Percentiles rank a stretch among this genome's conserved stretches.
Evolutionary conservation across 2,888 invertebrate genomes (phyloP).

Genomic region (Hyposoter dolosus): DNA sequence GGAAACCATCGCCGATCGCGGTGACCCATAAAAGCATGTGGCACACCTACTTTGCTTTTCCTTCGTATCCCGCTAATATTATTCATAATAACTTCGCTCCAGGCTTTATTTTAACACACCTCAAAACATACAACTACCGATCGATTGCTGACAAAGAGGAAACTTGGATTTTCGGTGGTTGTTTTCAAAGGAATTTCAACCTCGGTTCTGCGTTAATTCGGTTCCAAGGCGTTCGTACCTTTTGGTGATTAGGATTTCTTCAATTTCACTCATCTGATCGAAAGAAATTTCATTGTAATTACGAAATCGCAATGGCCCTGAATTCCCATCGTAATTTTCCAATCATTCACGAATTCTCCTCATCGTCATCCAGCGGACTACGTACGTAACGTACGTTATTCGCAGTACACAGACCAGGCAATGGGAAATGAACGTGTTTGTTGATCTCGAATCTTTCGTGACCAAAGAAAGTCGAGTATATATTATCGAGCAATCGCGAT

Average conservation of each 20-base stretch:
- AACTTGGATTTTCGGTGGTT: background rate
- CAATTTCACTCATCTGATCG: too few species aligned
- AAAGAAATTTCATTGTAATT: background rate
- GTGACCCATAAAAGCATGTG: conserved; percentile 70
- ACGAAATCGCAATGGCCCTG: background rate
- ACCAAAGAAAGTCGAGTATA: conserved; percentile 64
- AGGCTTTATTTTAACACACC: background rate
- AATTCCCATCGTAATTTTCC: background rate
- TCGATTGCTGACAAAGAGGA: background rate
- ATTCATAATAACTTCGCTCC: conserved; percentile 13
- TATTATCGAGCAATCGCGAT: conserved; percentile 27
- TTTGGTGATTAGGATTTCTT: too few species aligned
- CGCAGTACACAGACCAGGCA: background rate
- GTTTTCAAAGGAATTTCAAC: background rate
- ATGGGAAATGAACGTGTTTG: conserved; percentile 2
- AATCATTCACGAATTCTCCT: background rate
- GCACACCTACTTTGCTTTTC: conserved; percentile 62
- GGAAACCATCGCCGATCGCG: conserved; percentile 69
- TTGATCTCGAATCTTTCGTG: conserved; percentile 43
- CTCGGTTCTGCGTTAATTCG: background rate
- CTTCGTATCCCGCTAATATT: background rate
- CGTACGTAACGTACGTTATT: too few species aligned
- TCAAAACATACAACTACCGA: background rate
- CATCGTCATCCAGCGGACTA: background rate
- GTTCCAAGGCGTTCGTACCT: background rate